Conservation (phyloP, 2,888 invertebrate genomes). For the Tholera decimalis region DNA sequence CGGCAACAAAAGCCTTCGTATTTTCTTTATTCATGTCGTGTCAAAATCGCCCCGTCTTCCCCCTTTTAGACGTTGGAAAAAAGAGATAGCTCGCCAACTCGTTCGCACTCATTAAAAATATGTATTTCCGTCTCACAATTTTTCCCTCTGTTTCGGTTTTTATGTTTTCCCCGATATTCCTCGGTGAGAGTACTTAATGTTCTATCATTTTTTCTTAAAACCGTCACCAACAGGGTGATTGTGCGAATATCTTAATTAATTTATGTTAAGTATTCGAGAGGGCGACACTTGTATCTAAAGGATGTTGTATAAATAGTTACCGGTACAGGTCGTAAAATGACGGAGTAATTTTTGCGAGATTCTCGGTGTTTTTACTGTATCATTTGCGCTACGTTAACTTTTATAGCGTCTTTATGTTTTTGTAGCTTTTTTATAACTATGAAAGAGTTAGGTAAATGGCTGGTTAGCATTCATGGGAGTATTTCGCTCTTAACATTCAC, state of each 20-base stretch:
- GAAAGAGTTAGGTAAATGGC: slow-evolving; percentile 71
- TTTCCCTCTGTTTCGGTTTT: slow-evolving; percentile 85
- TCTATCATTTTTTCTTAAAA: slow-evolving; percentile 77
- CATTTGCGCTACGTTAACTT: slow-evolving; percentile 82
- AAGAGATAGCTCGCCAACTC: slow-evolving; percentile 85
- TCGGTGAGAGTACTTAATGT: slow-evolving; percentile 78
- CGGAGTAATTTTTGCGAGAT: slow-evolving; percentile 75
- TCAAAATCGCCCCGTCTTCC: slow-evolving; percentile 86
- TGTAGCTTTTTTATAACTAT: slow-evolving; percentile 68
- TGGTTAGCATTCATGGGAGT: slow-evolving; percentile 59
- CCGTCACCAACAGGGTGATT: slow-evolving; percentile 86
- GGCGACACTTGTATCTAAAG: slow-evolving; percentile 76
- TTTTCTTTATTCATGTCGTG: slow-evolving; percentile 91
- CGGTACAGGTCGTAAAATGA: slow-evolving; percentile 75
- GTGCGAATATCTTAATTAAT: slow-evolving; percentile 89
- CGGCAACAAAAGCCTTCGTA: slow-evolving; percentile 90
- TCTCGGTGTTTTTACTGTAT: slow-evolving; percentile 76
- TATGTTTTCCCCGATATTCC: slow-evolving; percentile 87
- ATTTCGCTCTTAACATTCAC: slow-evolving; percentile 48
- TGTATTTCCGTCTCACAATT: slow-evolving; percentile 76
- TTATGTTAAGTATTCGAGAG: slow-evolving; percentile 86
- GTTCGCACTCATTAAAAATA: slow-evolving; percentile 82
- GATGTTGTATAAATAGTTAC: slow-evolving; percentile 76
- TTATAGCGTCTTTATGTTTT: slow-evolving; percentile 74
- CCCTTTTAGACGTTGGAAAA: slow-evolving; percentile 81